Conservation (phyloP, 2,888 invertebrate genomes). For the Ophioninae sp. region DNA sequence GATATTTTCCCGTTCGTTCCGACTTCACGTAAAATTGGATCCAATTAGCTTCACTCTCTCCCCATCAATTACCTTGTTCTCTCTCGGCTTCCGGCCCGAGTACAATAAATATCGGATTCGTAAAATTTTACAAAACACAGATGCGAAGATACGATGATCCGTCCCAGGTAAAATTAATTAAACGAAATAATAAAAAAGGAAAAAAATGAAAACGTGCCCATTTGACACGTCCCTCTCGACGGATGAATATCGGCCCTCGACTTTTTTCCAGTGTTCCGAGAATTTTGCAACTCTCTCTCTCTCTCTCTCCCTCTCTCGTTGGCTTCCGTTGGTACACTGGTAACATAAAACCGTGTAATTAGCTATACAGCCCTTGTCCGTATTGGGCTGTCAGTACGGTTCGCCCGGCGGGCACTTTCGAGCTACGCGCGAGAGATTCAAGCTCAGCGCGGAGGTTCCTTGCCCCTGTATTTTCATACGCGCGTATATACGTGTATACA, state of each 20-base stretch:
- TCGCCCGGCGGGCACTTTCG: slow-evolving; percentile 73
- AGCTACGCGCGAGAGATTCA: slow-evolving; percentile 57
- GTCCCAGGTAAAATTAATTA: neutral
- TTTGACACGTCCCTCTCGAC: neutral
- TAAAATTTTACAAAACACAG: neutral
- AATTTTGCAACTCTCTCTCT: slow-evolving; percentile 31
- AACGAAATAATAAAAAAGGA: neutral
- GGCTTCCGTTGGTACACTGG: slow-evolving; percentile 57
- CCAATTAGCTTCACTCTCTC: neutral
- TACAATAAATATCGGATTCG: neutral
- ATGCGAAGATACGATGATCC: neutral
- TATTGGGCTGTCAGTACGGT: slow-evolving; percentile 76
- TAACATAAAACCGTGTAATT: slow-evolving; percentile 79
- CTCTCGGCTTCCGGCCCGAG: neutral
- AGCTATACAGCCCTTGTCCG: slow-evolving; percentile 78
- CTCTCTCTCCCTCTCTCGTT: slow-evolving; percentile 20
- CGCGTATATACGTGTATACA: neutral
- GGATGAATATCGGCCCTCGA: slow-evolving; percentile 13
- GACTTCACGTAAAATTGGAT: neutral
- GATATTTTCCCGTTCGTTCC: neutral
- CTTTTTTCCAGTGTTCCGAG: slow-evolving; percentile 21
- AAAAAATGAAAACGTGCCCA: neutral
- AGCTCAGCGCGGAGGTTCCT: slow-evolving; percentile 44
- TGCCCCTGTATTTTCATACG: neutral
- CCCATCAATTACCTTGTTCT: no score